Evolutionary conservation across 2,113 vertebrate species (phyloP), one percentile per base, ranked within the genome.

Genomic region (Cyprinus carpio): DNA sequence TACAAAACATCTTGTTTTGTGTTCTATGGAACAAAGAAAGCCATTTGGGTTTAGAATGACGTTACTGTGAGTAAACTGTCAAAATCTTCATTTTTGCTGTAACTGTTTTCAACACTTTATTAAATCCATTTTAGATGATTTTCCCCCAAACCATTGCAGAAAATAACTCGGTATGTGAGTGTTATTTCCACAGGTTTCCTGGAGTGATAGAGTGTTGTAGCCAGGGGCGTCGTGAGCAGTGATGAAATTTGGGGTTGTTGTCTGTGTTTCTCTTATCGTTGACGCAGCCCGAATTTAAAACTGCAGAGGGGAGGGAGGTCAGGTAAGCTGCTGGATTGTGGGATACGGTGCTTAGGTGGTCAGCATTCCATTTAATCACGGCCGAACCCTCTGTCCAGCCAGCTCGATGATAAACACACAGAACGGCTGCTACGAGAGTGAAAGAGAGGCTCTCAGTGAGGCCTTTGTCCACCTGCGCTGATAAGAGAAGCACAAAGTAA

Each of bases 401-500:
- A 75, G 81, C 51, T 23, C 87, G 16, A 75, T 90, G 90, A 93
- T 91, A 91, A 93, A 92, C 65, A 80, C 71, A 82, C 87, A 86
- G 86, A 82, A 90, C 88, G 88, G 90, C 91, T 82, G 79, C 83
- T 87, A 86, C 85, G 79, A 71, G 82, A 81, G 77, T 0, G 75
- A 37, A 77, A 81, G 85, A 84, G 82, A 89, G 84, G 88, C 88
- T 84, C 78, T 90, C 87, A 88, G 79, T 56, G 89, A 87, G 86
- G 91, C 90, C 90, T 92, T 92, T 92, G 91, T 93, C 89, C 93
- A 89, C 89, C 89, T 89, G 89, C 89, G 82, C 89, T 88, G 93
- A 94, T 93, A 95, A 93, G 92, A 92, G 90, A 89, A 83, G 88
- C 90, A 87, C 92, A 91, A 85, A 90, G 93, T 93, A 93, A 95